Conservation (phyloP, 2,888 invertebrate species). For the Nephrotoma appendiculata region DNA sequence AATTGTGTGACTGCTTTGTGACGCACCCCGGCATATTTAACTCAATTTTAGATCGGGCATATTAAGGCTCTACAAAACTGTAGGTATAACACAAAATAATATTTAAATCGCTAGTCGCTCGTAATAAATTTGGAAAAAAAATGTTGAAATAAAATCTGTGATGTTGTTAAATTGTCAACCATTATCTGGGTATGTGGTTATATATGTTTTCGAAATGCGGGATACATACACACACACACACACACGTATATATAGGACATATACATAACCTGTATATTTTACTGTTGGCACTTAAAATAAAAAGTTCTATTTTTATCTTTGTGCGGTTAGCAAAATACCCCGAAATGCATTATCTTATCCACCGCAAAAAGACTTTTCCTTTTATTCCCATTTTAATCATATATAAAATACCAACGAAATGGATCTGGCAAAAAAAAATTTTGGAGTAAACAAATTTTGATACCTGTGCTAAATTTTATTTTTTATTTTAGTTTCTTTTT, state of each 20-base stretch:
- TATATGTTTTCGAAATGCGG: neutral
- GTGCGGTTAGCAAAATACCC: neutral
- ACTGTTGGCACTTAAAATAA: neutral
- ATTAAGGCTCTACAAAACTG: neutral
- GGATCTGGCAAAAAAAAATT: neutral
- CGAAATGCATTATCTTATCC: neutral
- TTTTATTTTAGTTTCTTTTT: neutral
- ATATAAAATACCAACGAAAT: neutral
- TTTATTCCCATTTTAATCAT: neutral
- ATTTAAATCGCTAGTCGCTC: neutral
- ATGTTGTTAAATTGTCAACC: neutral
- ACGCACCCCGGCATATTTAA: neutral
- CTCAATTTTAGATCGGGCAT: neutral
- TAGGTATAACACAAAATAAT: neutral
- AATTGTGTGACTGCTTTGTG: neutral
- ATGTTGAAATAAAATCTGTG: neutral
- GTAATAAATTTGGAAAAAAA: conserved; percentile 10
- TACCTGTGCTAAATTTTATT: neutral
- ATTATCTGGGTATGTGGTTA: neutral
- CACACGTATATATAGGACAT: neutral
- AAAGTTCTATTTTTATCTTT: neutral
- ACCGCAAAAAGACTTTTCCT: neutral
- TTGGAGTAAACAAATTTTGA: neutral
- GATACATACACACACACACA: neutral
- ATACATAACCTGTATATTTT: conserved; percentile 2